Percentiles rank a stretch among this genome's conserved stretches.
These are phyloP conservation scores for Druon quercuslanigerum DNA, from an alignment of 1,140 invertebrate genomes.

Conservation along the genomic window DNA sequence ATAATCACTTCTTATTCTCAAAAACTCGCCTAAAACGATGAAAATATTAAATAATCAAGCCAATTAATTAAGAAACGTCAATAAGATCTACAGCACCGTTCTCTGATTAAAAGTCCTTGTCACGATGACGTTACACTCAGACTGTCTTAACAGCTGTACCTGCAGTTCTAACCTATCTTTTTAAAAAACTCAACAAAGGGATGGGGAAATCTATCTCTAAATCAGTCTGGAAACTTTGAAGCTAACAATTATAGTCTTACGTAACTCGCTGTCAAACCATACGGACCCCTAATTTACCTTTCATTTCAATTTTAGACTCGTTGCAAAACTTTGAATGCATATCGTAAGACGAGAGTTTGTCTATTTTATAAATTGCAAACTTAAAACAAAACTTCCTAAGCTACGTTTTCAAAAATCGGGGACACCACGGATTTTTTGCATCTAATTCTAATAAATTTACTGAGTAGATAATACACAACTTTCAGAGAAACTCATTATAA, in stretches of 20 bases:
- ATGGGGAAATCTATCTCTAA: not conserved
- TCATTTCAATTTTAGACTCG: not conserved
- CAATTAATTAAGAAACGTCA: constrained; percentile 13
- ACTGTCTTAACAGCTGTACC: constrained; percentile 16
- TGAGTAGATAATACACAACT: no score
- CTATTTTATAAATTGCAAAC: constrained; percentile 5
- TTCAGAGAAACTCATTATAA: no score
- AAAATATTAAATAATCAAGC: constrained; percentile 12
- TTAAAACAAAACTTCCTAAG: no score
- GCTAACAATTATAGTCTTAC: not conserved
- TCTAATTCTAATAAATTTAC: no score
- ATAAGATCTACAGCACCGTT: constrained; percentile 9
- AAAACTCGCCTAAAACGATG: not conserved
- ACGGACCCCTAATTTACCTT: not conserved
- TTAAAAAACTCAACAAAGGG: not conserved
- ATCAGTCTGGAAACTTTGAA: not conserved
- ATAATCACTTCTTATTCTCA: not conserved
- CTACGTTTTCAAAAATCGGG: no score
- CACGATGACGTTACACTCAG: constrained; percentile 5
- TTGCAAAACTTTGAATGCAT: no score
- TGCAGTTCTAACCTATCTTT: constrained; percentile 21
- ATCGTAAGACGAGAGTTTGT: constrained; percentile 37
- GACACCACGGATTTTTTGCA: no score
- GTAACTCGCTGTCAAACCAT: constrained; percentile 20
- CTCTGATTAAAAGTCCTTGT: constrained; percentile 30